Conservation (phyloP, 2,888 invertebrate species). For the Drosophila cracens region DNA sequence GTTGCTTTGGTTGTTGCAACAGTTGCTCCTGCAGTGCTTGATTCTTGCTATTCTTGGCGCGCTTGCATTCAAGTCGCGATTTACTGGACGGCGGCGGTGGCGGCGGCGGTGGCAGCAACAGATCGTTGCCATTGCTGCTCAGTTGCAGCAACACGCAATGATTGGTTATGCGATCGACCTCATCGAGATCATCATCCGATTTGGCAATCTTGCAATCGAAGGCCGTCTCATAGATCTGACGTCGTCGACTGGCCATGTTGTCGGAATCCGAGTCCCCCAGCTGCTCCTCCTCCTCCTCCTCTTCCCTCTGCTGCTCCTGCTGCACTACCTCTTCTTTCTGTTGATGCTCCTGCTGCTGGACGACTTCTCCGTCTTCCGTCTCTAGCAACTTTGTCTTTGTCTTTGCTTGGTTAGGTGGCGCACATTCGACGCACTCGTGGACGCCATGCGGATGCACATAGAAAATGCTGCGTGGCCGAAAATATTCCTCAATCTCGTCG, state of each 20-base stretch:
- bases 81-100: slow-evolving; percentile 34
- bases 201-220: slow-evolving; percentile 94
- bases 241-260: slow-evolving; percentile 85
- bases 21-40: slow-evolving; percentile 82
- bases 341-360: slow-evolving; percentile 1
- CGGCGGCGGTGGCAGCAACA: slow-evolving; percentile 18
- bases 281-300: slow-evolving; percentile 53
- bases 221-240: slow-evolving; percentile 95
- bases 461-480: slow-evolving; percentile 89
- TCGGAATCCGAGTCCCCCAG: slow-evolving; percentile 56
- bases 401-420: slow-evolving; percentile 63
- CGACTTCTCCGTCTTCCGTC: neutral
- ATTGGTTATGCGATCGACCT: slow-evolving; percentile 92
- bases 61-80: slow-evolving; percentile 82
- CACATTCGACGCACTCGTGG: slow-evolving; percentile 86
- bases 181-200: slow-evolving; percentile 92
- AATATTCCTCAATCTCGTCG: slow-evolving; percentile 88
- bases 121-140: slow-evolving; percentile 80
- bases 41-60: slow-evolving; percentile 84
- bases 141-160: slow-evolving; percentile 90
- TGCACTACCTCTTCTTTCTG: slow-evolving; percentile 33
- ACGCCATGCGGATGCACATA: slow-evolving; percentile 89
- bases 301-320: slow-evolving; percentile 64
- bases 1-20: slow-evolving; percentile 35
- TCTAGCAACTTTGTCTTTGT: slow-evolving; percentile 7